Percentiles rank a stretch among this genome's conserved stretches.
Conservation (phyloP, 2,797 vertebrate genomes). For the Lagocephalus sceleratus region DNA sequence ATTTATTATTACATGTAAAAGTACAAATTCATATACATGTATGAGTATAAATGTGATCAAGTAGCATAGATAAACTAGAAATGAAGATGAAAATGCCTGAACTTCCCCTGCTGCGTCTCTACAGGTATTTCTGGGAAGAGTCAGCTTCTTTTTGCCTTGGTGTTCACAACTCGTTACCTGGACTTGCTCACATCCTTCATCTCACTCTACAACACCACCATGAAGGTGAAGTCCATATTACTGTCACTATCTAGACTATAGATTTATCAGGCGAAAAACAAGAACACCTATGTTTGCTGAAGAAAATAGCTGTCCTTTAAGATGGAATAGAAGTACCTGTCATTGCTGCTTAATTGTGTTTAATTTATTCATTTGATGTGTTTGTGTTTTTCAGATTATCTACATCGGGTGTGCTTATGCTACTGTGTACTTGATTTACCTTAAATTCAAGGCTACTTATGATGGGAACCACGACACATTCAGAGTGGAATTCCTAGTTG, state of each 20-base stretch:
- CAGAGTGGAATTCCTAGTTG: slow-evolving; percentile 93
- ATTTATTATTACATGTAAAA: no score
- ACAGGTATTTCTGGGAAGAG: slow-evolving; percentile 98
- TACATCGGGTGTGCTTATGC: slow-evolving; percentile 93
- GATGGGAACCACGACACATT: slow-evolving; percentile 97
- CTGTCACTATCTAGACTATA: slow-evolving; percentile 6
- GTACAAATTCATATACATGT: no score
- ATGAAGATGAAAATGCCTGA: neutral
- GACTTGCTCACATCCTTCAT: slow-evolving; percentile 97
- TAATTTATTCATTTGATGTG: neutral
- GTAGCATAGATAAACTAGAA: neutral
- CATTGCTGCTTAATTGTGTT: neutral
- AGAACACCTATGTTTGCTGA: slow-evolving; percentile 49
- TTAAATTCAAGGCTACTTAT: slow-evolving; percentile 96
- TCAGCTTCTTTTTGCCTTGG: slow-evolving; percentile 95
- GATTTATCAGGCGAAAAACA: neutral
- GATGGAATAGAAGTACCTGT: neutral
- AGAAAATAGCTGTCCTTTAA: neutral
- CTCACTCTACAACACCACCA: slow-evolving; percentile 96
- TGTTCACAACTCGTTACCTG: slow-evolving; percentile 98
- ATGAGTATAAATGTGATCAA: no score
- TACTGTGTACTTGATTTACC: slow-evolving; percentile 93
- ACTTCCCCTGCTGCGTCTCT: slow-evolving; percentile 19
- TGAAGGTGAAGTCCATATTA: slow-evolving; percentile 85
- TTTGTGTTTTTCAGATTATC: slow-evolving; percentile 79